Evolutionary conservation across 2,113 vertebrate genomes (phyloP), one percentile per base, ranked within the genome.

Genomic region (Bos indicus): DNA sequence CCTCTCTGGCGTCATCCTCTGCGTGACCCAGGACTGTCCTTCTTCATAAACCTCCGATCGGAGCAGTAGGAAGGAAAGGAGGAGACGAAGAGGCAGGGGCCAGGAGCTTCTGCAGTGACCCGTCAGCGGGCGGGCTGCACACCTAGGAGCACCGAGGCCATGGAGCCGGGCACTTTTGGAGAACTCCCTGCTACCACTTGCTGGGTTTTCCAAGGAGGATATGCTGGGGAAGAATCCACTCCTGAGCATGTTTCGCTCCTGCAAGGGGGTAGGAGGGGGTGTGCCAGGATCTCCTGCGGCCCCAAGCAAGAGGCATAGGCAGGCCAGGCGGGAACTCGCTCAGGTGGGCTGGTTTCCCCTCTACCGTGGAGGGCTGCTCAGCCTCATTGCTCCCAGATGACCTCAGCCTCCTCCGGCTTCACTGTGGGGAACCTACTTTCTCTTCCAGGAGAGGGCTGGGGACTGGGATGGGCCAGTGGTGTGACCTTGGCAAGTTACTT

Each of bases 111-210:
- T 1, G 26, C 56, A 51, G 57, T 2, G 51, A 85, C 56, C n/a
- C 2, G 3, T 43, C 15, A 21, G 62, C 3, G 14, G 15, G 36
- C 28, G 3, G n/a, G n/a, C 19, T 57, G 33, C 19, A 0, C 3
- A 40, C 36, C 28, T 3, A 1, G 48, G 40, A 40, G 43, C 9
- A 2, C 71, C 0, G 0, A 4, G 30, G 59, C 0, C 3, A 36
- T 5, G 11, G 43, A 56, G 56, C 60, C 0, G 2, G 48, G 54
- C 28, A 36, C 40, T 67, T 40, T 48, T 1, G 1, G 48, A 46
- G 19, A 1, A 51, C 40, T 52, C 56, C n/a, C 33, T 26, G 30
- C 28, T 13, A 14, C 11, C 28, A 5, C 59, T 52, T 78, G 46
- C 48, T 77, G 36, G 23, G 3, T n/a, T 64, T 28, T 36, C 90